Percentiles rank a stretch among this genome's conserved stretches.
phyloP scores from a whole-genome alignment of 2,888 invertebrate genomes.

The Eledone cirrhosa region DNA sequence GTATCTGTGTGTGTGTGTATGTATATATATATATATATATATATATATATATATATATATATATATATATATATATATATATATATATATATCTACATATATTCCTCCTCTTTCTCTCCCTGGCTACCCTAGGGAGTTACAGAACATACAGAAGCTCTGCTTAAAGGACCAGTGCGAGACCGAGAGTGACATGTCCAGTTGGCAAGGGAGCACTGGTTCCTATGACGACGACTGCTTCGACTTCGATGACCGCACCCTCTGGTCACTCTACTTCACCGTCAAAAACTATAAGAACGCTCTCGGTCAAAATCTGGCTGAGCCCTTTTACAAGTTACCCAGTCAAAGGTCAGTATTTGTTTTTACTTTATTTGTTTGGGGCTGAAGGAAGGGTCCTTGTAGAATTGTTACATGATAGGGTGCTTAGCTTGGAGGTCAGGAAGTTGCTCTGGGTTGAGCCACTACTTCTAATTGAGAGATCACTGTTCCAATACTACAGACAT shows the following conservation, averaged over 20 bases:
- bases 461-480: no score
- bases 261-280: conserved; percentile 89
- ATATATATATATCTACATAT: no score
- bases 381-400: neutral
- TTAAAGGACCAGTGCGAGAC: conserved; percentile 35
- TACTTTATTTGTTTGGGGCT: neutral
- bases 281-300: conserved; percentile 65
- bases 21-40: no score
- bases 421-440: no score
- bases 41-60: no score
- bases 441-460: no score
- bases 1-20: no score
- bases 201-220: conserved; percentile 35
- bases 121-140: neutral
- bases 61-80: no score
- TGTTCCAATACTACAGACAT: neutral
- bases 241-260: conserved; percentile 69
- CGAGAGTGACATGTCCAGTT: conserved; percentile 31
- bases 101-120: no score
- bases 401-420: no score
- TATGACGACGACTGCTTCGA: conserved; percentile 68
- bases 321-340: conserved; percentile 92
- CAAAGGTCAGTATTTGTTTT: conserved; percentile 58
- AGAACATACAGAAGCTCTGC: neutral
- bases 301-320: conserved; percentile 87